phyloP scores from a whole-genome alignment of 2,113 vertebrate species.

The Phalacrocorax brasilianus region DNA sequence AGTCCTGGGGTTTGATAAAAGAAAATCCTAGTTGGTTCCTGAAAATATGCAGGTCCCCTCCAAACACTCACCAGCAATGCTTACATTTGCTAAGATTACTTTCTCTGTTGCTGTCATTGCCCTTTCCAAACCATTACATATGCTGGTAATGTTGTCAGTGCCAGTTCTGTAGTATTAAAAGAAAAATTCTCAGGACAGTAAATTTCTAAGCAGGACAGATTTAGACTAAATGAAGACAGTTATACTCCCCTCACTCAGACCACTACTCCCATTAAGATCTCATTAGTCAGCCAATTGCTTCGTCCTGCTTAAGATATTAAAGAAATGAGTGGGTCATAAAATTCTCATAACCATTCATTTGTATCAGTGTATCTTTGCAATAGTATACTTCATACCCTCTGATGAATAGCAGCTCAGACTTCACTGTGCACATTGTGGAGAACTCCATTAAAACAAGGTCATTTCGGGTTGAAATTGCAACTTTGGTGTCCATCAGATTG shows the following conservation, averaged over 20 bases:
- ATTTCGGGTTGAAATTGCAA: not conserved
- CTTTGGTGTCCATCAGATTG: not conserved
- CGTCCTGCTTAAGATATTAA: constrained; percentile 52
- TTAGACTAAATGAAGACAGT: constrained; percentile 20
- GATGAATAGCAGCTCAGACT: constrained; percentile 9
- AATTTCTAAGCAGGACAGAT: constrained; percentile 12
- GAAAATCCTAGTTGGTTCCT: not conserved
- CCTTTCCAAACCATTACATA: not conserved
- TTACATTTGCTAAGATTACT: not conserved
- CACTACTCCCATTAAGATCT: constrained; percentile 49
- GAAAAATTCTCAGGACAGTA: not conserved
- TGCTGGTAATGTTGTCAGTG: not conserved
- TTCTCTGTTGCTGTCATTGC: not conserved
- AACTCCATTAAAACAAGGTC: not conserved
- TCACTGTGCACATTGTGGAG: not conserved
- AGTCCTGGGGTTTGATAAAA: not conserved
- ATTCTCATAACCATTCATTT: constrained; percentile 44
- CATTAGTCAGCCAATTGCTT: constrained; percentile 54
- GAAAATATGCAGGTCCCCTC: not conserved
- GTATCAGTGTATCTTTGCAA: constrained; percentile 12
- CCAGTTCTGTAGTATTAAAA: not conserved
- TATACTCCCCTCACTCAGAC: constrained; percentile 7
- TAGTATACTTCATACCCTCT: not conserved
- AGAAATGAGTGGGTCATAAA: constrained; percentile 56
- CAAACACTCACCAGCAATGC: not conserved